phyloP scores from a whole-genome alignment of 2,113 vertebrate species.

The Catharus minimus region DNA sequence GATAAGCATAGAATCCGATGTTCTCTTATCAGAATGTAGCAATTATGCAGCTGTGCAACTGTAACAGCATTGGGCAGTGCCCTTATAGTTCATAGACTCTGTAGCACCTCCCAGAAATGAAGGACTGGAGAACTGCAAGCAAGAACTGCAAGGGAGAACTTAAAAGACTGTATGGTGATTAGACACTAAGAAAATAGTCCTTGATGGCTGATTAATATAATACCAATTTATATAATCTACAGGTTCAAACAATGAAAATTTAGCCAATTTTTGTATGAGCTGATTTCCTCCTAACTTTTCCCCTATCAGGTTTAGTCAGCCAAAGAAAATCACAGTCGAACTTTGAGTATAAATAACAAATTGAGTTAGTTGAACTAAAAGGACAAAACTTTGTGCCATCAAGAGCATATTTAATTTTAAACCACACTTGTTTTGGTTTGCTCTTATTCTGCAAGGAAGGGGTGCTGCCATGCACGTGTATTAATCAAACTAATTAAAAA shows the following conservation, averaged over 20 bases:
- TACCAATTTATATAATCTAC: background rate
- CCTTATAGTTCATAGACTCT: background rate
- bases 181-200: background rate
- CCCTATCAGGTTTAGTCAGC: background rate
- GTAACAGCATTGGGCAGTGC: background rate
- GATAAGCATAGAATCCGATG: background rate
- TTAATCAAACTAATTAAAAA: background rate
- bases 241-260: background rate
- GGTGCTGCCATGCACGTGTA: fast-evolving
- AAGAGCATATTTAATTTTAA: background rate
- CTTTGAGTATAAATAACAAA: background rate
- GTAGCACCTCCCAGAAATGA: background rate
- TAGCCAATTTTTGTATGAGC: background rate
- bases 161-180: background rate
- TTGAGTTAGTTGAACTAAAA: background rate
- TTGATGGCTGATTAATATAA: background rate
- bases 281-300: background rate
- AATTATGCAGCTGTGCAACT: background rate
- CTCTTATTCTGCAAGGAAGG: background rate
- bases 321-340: background rate
- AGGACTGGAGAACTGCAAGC: background rate
- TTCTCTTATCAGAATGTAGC: background rate
- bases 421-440: background rate
- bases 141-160: background rate
- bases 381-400: background rate